phyloP scores from a whole-genome alignment of 2,888 invertebrate genomes.

The Mermis nigrescens region DNA sequence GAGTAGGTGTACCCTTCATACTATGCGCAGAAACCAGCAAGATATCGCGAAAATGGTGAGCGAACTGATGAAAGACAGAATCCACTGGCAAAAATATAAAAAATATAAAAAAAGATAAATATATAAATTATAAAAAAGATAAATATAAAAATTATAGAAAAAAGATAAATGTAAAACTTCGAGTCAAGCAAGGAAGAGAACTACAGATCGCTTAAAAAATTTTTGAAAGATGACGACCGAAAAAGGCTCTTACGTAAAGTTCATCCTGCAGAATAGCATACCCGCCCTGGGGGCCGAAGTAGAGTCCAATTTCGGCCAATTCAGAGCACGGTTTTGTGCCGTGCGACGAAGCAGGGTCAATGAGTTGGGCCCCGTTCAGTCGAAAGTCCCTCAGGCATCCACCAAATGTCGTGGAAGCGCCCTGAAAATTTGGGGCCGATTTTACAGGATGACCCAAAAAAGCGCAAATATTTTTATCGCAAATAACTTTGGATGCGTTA shows the following conservation, averaged over 20 bases:
- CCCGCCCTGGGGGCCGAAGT: constrained; percentile 35
- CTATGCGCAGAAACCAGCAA: no score
- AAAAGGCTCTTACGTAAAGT: constrained; percentile 12
- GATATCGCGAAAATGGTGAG: no score
- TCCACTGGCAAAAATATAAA: no score
- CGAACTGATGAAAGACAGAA: no score
- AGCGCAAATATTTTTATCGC: no score
- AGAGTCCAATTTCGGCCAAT: constrained; percentile 34
- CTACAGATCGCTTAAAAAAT: no score
- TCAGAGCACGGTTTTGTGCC: constrained; percentile 29
- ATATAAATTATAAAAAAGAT: neutral
- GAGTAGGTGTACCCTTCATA: no score
- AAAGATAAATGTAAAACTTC: neutral
- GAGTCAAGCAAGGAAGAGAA: neutral
- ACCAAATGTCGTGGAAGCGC: constrained; percentile 26
- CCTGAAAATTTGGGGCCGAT: no score
- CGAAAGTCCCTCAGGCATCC: constrained; percentile 35
- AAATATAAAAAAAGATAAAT: no score
- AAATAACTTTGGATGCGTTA: no score
- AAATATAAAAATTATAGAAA: constrained; percentile 13
- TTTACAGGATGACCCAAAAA: no score
- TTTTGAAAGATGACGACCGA: neutral
- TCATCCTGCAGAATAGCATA: constrained; percentile 29
- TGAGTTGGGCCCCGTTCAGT: constrained; percentile 27
- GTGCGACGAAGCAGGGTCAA: constrained; percentile 13